Percentiles rank a stretch among this genome's conserved stretches.
These are phyloP conservation scores for Heliconius nattereri DNA, from an alignment of 1,140 invertebrate species.

Conservation along the genomic window DNA sequence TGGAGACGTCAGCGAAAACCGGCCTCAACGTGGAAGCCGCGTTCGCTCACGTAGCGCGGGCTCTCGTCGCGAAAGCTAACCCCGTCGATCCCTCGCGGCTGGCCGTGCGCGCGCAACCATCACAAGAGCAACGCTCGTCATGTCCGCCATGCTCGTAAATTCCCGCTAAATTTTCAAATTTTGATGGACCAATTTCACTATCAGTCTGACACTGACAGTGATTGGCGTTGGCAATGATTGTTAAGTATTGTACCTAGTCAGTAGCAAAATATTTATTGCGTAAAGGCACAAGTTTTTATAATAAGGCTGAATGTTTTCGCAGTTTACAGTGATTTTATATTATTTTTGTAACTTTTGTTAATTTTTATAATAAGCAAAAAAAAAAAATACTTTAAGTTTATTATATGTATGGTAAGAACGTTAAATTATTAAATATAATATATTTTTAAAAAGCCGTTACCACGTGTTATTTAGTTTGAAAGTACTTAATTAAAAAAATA, in stretches of 20 bases:
- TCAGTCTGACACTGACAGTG: not conserved
- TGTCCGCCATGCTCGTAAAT: slow-evolving; percentile 73
- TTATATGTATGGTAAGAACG: not conserved
- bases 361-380: not conserved
- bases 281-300: slow-evolving; percentile 13
- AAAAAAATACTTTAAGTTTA: not conserved
- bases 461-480: not conserved
- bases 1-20: slow-evolving; percentile 94
- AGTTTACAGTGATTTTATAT: not conserved
- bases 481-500: not conserved
- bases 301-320: not conserved
- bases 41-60: slow-evolving; percentile 89
- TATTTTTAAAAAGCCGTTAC: not conserved
- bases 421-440: not conserved
- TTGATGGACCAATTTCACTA: not conserved
- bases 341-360: not conserved
- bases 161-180: slow-evolving; percentile 31
- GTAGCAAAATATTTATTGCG: slow-evolving; percentile 5
- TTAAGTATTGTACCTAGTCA: not conserved
- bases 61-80: slow-evolving; percentile 73
- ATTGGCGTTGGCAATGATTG: slow-evolving; percentile 10
- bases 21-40: slow-evolving; percentile 92
- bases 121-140: slow-evolving; percentile 67
- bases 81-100: slow-evolving; percentile 67
- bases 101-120: slow-evolving; percentile 71